These are phyloP conservation scores for Mimumesa dahlbomi DNA, from an alignment of 2,888 invertebrate genomes.

Conservation along the genomic window DNA sequence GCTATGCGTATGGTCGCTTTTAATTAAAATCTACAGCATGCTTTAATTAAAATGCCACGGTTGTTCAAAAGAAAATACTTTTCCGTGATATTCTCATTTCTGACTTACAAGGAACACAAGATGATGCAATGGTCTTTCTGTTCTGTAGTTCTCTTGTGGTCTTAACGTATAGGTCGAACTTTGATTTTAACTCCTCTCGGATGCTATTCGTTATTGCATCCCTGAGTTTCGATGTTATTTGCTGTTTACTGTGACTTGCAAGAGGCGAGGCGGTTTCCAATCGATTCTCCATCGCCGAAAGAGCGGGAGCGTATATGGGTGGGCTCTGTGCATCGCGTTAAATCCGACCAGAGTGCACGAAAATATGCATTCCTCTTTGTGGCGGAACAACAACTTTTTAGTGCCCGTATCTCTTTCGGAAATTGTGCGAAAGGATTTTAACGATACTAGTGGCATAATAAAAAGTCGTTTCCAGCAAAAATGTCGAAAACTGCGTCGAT, in stretches of 20 bases:
- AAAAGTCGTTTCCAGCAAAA: not conserved
- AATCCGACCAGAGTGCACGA: slow-evolving; percentile 30
- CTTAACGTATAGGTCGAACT: not conserved
- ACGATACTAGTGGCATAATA: slow-evolving; percentile 6
- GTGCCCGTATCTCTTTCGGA: not conserved
- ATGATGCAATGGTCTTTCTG: no score
- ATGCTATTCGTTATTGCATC: no score
- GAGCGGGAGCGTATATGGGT: slow-evolving; percentile 22
- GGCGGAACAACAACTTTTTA: not conserved
- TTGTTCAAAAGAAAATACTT: not conserved
- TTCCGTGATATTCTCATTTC: slow-evolving; percentile 34
- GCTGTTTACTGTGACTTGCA: slow-evolving; percentile 37
- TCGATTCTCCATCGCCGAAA: slow-evolving; percentile 54
- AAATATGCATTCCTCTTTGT: slow-evolving; percentile 24
- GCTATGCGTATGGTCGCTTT: slow-evolving; percentile 11
- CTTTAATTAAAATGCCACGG: slow-evolving; percentile 44
- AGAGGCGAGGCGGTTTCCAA: slow-evolving; percentile 40
- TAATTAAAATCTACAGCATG: slow-evolving; percentile 41
- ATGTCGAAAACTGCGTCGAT: no score
- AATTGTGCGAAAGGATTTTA: not conserved
- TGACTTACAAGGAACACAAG: no score
- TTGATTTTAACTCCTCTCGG: no score
- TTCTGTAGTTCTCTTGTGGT: no score
- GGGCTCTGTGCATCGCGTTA: slow-evolving; percentile 21
- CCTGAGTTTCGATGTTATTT: no score